Evolutionary conservation across 2,888 invertebrate genomes (phyloP), one percentile per base, ranked within the genome.

Genomic region (Aethes cnicana): DNA sequence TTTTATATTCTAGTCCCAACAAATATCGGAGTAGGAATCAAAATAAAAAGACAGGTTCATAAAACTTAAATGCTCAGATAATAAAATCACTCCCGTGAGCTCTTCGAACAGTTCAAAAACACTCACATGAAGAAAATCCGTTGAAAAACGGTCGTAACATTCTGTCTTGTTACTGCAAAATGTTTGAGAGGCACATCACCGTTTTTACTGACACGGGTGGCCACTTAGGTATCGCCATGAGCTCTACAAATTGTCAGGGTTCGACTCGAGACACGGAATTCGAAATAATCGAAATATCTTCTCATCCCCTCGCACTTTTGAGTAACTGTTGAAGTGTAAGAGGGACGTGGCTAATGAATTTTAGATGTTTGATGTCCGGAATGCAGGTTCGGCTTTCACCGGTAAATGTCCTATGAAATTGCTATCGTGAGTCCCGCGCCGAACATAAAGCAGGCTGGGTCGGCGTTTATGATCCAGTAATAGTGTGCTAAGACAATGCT

Each of bases 341-440:
- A n/a, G n/a, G n/a, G n/a, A n/a, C n/a, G n/a, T n/a, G n/a, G n/a
- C n/a, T n/a, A n/a, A n/a, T n/a, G n/a, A n/a, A n/a, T n/a, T n/a
- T n/a, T n/a, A n/a, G n/a, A n/a, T n/a, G n/a, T n/a, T n/a, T n/a
- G n/a, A n/a, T n/a, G n/a, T n/a, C n/a, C n/a, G n/a, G n/a, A n/a
- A n/a, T n/a, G n/a, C n/a, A n/a, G n/a, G n/a, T n/a, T 64, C 48
- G 64, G 68, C 76, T 79, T 77, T 79, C 77, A 63, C 72, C 71
- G 64, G 73, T 77, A 81, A 85, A 83, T 79, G 80, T 83, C 79
- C 79, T 74, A 79, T 68, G 76, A 83, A 85, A 86, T 86, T 84
- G 84, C 75, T 73, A 76, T 86, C 86, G 86, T 85, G 85, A 85
- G 81, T 81, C 81, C 72, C 84, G 81, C 75, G 65, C 68, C 50